Conservation (phyloP, 2,797 vertebrate genomes). For the Hydrocynus forskahlii region DNA sequence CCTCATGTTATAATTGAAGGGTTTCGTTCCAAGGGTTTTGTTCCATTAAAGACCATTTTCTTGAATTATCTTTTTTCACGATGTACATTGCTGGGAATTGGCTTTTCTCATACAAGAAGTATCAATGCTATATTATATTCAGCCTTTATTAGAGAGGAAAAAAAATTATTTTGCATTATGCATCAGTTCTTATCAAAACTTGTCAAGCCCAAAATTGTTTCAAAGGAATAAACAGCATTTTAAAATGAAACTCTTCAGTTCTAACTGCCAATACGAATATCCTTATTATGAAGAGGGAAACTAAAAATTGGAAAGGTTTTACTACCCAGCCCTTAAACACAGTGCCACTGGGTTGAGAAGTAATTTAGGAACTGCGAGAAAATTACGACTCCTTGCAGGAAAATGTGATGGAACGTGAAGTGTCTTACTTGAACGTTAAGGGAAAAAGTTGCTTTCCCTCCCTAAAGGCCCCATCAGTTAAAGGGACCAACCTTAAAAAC, state of each 20-base stretch:
- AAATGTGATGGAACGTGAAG: neutral
- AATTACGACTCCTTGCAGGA: neutral
- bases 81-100: too few species aligned
- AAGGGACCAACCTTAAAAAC: slow-evolving; percentile 14
- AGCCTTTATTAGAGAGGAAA: too few species aligned
- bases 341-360: neutral
- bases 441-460: neutral
- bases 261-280: neutral
- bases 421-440: neutral
- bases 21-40: too few species aligned
- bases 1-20: neutral
- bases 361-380: neutral
- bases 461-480: neutral
- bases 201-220: too few species aligned
- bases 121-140: too few species aligned
- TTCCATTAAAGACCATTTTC: too few species aligned
- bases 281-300: neutral
- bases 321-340: neutral
- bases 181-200: too few species aligned
- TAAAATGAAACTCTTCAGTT: neutral
- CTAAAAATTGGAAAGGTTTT: neutral
- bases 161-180: too few species aligned
- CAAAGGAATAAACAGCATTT: neutral
- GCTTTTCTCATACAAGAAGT: too few species aligned
- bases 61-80: too few species aligned